Base-by-base conservation (phyloP, 2,797 vertebrate genomes). In the Phyllotis vaccarum region DNA sequence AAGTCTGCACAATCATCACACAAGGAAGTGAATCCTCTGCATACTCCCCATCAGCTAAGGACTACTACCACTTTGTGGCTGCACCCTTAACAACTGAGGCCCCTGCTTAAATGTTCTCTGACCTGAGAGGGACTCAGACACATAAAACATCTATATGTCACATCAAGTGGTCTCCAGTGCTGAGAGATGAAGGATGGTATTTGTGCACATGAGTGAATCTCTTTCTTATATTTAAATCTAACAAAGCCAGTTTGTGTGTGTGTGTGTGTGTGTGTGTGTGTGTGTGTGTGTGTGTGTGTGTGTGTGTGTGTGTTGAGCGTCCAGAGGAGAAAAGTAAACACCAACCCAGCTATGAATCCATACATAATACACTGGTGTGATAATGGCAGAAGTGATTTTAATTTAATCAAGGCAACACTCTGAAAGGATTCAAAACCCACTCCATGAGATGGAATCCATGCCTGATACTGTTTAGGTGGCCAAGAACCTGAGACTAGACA, bases 51-150 rank as follows among this genome's bases (percentile, higher is more conserved):
- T 11, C 6, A 76, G 46, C 43, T 27, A 46, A 64, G 49, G 9
- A n/a, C 12, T 75, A 54, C 79, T 78, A 1, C 72, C 85, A 49
- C 62, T 92, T 96, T 58, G 93, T 96, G 95, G 93, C 80, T 74
- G 68, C 19, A n/a, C 11, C 11, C 29, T 22, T 37, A 79, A 81
- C 29, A 37, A 46, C 5, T 31, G 27, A 85, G 29, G 4, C 14
- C 14, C 31, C 66, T 24, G 24, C 4, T 34, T 72, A 70, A 54
- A 3, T 40, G 34, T 27, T 54, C 34, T 70, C 13, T 9, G n/a
- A 29, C 9, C 34, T 72, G 10, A 40, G 7, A 54, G 13, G 29
- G 29, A 54, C 11, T 70, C 49, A 86, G 43, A 86, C 14, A 56
- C 22, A 72, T 3, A 37, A 72, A 86, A 56, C 49, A 86, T 5